These are phyloP conservation scores for Nestor notabilis DNA, from an alignment of 2,113 vertebrate species.

Conservation along the genomic window DNA sequence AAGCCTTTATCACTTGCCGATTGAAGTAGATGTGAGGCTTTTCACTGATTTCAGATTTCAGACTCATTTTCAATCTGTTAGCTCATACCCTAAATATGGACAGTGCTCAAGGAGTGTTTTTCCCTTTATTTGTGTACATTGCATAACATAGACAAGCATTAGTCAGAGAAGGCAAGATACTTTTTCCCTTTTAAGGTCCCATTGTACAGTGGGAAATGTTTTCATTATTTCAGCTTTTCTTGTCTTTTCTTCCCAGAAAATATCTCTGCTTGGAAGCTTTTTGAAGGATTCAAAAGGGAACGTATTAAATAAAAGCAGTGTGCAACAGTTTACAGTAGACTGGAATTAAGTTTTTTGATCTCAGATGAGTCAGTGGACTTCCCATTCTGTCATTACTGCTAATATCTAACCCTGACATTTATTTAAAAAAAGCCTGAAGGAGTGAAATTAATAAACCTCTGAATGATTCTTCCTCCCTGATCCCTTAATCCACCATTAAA, in stretches of 20 bases:
- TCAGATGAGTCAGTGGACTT: background rate
- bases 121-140: background rate
- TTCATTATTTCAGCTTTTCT: background rate
- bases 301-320: background rate
- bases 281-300: background rate
- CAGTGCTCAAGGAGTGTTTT: background rate
- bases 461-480: background rate
- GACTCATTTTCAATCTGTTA: background rate
- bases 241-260: background rate
- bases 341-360: background rate
- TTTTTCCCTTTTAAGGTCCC: constrained; percentile 32
- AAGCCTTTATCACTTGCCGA: background rate
- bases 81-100: background rate
- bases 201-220: background rate
- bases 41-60: background rate
- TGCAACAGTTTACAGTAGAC: background rate
- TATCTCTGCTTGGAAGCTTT: background rate
- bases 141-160: background rate
- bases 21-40: background rate
- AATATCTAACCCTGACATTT: background rate
- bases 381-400: background rate
- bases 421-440: background rate
- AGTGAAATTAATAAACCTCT: background rate
- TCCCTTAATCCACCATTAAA: background rate
- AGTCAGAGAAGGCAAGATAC: background rate